These are phyloP conservation scores for Apeltes quadracus DNA, from an alignment of 2,113 vertebrate genomes.

Conservation along the genomic window DNA sequence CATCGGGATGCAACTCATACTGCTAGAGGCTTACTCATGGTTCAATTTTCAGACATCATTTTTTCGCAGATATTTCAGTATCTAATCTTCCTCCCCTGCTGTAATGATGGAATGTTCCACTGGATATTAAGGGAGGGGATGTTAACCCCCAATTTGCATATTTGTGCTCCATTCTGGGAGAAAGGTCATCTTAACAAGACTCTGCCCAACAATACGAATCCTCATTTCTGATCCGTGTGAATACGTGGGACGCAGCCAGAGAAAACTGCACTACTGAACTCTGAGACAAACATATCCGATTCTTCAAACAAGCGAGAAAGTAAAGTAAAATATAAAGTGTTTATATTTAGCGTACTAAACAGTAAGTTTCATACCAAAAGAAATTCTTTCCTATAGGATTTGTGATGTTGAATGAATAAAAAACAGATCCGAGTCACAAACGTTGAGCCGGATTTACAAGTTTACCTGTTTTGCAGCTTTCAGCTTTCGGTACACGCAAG, in stretches of 20 bases:
- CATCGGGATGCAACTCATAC: slow-evolving; percentile 21
- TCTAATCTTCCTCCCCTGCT: slow-evolving; percentile 38
- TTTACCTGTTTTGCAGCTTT: neutral
- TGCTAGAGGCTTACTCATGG: neutral
- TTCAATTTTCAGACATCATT: neutral
- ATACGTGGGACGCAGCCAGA: too few species aligned
- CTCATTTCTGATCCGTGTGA: too few species aligned
- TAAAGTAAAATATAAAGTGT: too few species aligned
- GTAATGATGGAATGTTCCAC: slow-evolving; percentile 47
- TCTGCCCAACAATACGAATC: too few species aligned
- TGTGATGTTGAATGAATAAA: neutral
- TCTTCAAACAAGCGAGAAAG: too few species aligned
- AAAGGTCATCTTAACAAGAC: too few species aligned
- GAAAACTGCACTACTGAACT: too few species aligned
- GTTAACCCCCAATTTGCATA: slow-evolving; percentile 52
- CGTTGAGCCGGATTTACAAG: neutral
- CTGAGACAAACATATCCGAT: too few species aligned
- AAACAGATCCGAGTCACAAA: neutral
- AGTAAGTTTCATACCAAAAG: too few species aligned
- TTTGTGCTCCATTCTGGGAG: slow-evolving; percentile 1
- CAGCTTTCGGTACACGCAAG: slow-evolving; percentile 1
- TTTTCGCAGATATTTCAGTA: too few species aligned
- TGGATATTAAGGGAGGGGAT: slow-evolving; percentile 25
- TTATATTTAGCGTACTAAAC: too few species aligned
- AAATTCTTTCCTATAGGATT: neutral